Percentiles rank a stretch among this genome's conserved stretches.
phyloP scores from a whole-genome alignment of 1,140 invertebrate genomes.

The Pseudobourletiella spinata region DNA sequence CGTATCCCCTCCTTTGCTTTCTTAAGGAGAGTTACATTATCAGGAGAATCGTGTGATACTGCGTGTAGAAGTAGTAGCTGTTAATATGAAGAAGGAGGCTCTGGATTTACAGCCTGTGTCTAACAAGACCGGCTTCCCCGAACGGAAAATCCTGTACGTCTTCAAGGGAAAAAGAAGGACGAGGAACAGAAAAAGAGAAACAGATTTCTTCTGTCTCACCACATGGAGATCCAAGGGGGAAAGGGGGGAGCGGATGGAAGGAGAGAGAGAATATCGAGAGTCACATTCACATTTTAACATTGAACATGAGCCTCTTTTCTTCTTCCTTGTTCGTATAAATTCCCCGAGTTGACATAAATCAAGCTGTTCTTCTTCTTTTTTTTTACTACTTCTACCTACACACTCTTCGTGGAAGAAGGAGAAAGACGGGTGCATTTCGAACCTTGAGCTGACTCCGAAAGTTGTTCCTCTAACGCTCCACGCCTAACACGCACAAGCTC shows the following conservation, averaged over 20 bases:
- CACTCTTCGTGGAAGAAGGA: not conserved
- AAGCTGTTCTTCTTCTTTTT: slow-evolving; percentile 7
- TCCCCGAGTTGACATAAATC: slow-evolving; percentile 26
- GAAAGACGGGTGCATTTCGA: not conserved
- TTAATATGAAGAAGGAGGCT: not conserved
- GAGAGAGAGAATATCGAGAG: slow-evolving; percentile 5
- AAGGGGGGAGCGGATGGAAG: not conserved
- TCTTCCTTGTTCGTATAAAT: slow-evolving; percentile 16
- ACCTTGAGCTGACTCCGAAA: not conserved
- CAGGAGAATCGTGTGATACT: too few relatives aligned
- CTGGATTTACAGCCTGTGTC: too few relatives aligned
- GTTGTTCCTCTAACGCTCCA: not conserved
- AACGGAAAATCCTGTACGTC: too few relatives aligned
- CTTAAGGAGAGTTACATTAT: too few relatives aligned
- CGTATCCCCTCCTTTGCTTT: too few relatives aligned
- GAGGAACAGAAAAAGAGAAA: slow-evolving; percentile 8
- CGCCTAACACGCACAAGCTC: not conserved
- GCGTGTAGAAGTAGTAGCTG: not conserved
- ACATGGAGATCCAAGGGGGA: not conserved
- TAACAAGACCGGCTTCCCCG: too few relatives aligned
- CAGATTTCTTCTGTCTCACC: not conserved
- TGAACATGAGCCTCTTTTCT: slow-evolving; percentile 16
- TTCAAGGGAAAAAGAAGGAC: too few relatives aligned
- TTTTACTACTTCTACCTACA: not conserved
- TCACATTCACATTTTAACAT: slow-evolving; percentile 14